Evolutionary conservation across 2,113 vertebrate genomes (phyloP).

Genomic region (Rhizomys pruinosus): DNA sequence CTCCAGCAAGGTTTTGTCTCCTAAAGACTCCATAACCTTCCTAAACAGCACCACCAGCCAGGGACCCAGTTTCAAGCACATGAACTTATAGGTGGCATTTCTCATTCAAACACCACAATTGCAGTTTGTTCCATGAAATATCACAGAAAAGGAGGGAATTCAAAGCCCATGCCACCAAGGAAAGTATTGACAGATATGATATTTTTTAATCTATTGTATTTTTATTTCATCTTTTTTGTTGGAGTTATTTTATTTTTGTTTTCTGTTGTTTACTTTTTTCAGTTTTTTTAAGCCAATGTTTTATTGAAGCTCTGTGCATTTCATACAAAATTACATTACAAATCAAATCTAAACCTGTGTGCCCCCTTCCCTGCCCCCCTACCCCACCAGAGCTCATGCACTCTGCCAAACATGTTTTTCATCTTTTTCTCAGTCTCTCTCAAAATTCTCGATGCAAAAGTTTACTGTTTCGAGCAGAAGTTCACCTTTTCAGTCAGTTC

Average conservation of each 20-base stretch:
- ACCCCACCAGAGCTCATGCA: no score
- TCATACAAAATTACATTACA: no score
- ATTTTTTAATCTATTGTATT: not conserved
- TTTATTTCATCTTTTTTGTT: not conserved
- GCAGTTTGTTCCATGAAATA: not conserved
- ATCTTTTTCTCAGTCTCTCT: no score
- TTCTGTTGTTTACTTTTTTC: not conserved
- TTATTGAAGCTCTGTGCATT: no score
- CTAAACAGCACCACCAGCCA: not conserved
- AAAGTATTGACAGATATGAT: not conserved
- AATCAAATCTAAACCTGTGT: no score
- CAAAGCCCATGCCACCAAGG: not conserved
- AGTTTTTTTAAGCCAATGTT: no score
- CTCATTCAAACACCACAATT: not conserved
- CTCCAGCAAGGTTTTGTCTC: not conserved
- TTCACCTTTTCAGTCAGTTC: no score
- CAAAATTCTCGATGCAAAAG: no score
- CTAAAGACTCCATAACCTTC: not conserved
- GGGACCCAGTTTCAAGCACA: not conserved
- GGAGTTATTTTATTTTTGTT: not conserved
- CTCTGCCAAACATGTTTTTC: no score
- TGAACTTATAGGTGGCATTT: not conserved
- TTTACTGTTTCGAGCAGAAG: no score
- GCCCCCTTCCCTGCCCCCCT: no score
- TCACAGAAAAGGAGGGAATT: not conserved